A percentile compares a stretch with the other conserved stretches of the same genome.
phyloP scores from a whole-genome alignment of 2,797 vertebrate species.

The Xiphophorus birchmanni region DNA sequence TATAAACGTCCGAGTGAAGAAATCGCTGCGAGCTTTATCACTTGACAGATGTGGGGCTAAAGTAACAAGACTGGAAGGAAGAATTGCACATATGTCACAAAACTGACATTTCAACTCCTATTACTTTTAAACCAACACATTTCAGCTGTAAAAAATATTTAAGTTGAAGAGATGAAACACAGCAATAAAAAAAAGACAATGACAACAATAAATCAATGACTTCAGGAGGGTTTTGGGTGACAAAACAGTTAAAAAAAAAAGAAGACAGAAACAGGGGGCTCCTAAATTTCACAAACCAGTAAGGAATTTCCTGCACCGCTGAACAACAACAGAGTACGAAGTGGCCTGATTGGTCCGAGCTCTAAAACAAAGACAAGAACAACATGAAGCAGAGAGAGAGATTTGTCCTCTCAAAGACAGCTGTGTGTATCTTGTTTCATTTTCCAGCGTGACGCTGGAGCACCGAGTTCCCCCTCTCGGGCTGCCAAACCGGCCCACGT shows the following conservation, averaged over 20 bases:
- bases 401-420: conserved; percentile 65
- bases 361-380: conserved; percentile 37
- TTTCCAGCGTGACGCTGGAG: conserved; percentile 72
- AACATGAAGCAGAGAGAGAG: conserved; percentile 43
- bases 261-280: not conserved
- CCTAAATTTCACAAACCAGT: conserved; percentile 2
- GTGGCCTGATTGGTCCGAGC: conserved; percentile 21
- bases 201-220: not conserved
- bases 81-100: conserved; percentile 11
- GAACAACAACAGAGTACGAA: conserved; percentile 19
- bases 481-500: conserved; percentile 66
- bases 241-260: not conserved
- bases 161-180: not conserved
- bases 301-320: conserved; percentile 21
- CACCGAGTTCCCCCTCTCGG: conserved; percentile 55
- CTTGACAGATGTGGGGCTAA: conserved; percentile 31
- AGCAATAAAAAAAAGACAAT: not conserved
- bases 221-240: not conserved
- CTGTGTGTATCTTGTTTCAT: conserved; percentile 76
- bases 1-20: conserved; percentile 31
- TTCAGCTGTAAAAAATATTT: not conserved
- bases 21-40: conserved; percentile 31
- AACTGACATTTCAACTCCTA: not conserved
- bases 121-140: not conserved
- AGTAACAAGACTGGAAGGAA: conserved; percentile 10